A percentile compares a stretch with the other conserved stretches of the same genome.
Conservation (phyloP, 1,140 invertebrate species). For the Laodelphax striatellus region DNA sequence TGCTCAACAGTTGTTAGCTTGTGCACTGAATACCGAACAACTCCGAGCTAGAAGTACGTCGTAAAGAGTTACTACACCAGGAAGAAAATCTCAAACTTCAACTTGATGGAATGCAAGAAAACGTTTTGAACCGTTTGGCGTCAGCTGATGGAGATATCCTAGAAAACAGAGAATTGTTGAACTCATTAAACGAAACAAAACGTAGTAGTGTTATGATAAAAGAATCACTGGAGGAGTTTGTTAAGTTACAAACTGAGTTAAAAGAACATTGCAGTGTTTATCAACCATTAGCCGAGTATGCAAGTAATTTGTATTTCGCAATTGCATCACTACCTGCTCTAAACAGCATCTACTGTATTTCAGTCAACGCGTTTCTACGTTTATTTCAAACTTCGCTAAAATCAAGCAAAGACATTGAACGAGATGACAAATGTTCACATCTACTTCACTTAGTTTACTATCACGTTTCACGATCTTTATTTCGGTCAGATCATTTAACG, state of each 20-base stretch:
- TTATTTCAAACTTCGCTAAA: constrained; percentile 42
- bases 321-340: constrained; percentile 52
- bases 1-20: constrained; percentile 43
- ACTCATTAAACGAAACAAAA: constrained; percentile 85
- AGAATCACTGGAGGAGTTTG: constrained; percentile 64
- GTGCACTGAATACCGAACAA: constrained; percentile 61
- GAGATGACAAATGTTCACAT: background rate
- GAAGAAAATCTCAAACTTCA: constrained; percentile 69
- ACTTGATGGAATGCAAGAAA: constrained; percentile 64
- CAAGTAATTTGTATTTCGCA: constrained; percentile 65
- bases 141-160: constrained; percentile 76
- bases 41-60: constrained; percentile 68
- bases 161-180: constrained; percentile 77
- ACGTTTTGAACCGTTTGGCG: constrained; percentile 68
- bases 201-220: constrained; percentile 72
- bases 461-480: constrained; percentile 64
- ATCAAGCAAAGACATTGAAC: background rate
- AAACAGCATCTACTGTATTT: constrained; percentile 70
- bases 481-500: constrained; percentile 59
- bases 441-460: constrained; percentile 50
- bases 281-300: constrained; percentile 61
- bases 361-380: constrained; percentile 55
- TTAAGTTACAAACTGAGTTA: constrained; percentile 51
- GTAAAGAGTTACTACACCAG: constrained; percentile 55
- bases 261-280: constrained; percentile 64